Evolutionary conservation across 2,797 vertebrate species (phyloP).

Genomic region (Falco cherrug): DNA sequence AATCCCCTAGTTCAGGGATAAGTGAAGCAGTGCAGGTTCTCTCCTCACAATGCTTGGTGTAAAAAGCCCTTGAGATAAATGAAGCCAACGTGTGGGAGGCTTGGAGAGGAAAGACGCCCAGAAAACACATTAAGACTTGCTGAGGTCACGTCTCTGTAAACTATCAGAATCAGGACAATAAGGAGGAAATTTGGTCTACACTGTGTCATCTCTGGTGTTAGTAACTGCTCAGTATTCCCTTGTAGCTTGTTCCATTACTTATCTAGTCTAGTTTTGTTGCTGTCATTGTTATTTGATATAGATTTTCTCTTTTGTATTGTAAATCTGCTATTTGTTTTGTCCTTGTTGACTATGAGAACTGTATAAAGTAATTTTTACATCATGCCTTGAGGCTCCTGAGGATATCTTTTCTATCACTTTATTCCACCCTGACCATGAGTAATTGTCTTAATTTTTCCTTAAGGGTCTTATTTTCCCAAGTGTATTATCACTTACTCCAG

Average conservation of each 20-base stretch:
- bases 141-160: background rate
- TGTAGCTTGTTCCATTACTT: background rate
- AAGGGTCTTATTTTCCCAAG: constrained; percentile 10
- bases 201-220: background rate
- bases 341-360: background rate
- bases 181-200: background rate
- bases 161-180: background rate
- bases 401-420: background rate
- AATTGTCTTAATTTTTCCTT: constrained; percentile 31
- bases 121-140: background rate
- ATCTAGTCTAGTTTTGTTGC: background rate
- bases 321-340: constrained; percentile 22
- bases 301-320: background rate
- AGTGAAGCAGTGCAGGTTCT: background rate
- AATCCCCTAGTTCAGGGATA: background rate
- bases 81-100: background rate
- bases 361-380: constrained; percentile 11
- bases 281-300: background rate
- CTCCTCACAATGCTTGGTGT: background rate
- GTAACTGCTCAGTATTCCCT: background rate
- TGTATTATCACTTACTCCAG: background rate
- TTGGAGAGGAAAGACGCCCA: background rate
- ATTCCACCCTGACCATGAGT: background rate
- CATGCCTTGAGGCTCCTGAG: constrained; percentile 1
- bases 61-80: background rate